phyloP scores from a whole-genome alignment of 2,113 vertebrate genomes.

The Platichthys flesus region DNA sequence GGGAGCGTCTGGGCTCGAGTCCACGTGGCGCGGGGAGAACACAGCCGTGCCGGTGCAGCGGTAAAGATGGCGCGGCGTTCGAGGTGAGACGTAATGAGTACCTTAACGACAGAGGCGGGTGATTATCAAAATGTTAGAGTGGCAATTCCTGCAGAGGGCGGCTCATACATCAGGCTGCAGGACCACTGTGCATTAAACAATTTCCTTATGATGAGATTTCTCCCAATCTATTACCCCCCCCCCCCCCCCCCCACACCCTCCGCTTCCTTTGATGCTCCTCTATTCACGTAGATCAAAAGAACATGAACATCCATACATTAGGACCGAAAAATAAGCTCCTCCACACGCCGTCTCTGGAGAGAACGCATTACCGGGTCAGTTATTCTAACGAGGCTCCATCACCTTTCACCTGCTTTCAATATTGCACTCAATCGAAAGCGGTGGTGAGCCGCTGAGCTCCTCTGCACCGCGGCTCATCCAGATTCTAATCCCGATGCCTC shows the following conservation, averaged over 20 bases:
- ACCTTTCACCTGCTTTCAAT: slow-evolving; percentile 61
- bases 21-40: not conserved
- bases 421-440: slow-evolving; percentile 34
- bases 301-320: slow-evolving; percentile 56
- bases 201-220: slow-evolving; percentile 51
- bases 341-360: slow-evolving; percentile 29
- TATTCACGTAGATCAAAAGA: slow-evolving; percentile 65
- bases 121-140: slow-evolving; percentile 63
- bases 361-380: slow-evolving; percentile 51
- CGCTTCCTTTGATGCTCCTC: slow-evolving; percentile 59
- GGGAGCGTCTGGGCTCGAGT: not conserved
- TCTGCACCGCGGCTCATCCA: not conserved
- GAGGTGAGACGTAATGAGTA: slow-evolving; percentile 35
- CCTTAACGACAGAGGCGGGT: slow-evolving; percentile 38
- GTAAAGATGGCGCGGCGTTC: slow-evolving; percentile 38
- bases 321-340: slow-evolving; percentile 53
- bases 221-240: slow-evolving; percentile 43
- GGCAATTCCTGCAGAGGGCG: slow-evolving; percentile 42
- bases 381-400: slow-evolving; percentile 68
- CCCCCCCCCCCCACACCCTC: slow-evolving; percentile 22
- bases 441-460: slow-evolving; percentile 23
- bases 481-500: not conserved
- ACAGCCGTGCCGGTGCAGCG: not conserved
- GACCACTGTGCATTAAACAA: slow-evolving; percentile 57
- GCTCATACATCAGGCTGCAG: slow-evolving; percentile 44